A percentile compares a stretch with the other conserved stretches of the same genome.
Evolutionary conservation across 2,888 invertebrate genomes (phyloP).

Genomic region (Slavum lentiscoides): DNA sequence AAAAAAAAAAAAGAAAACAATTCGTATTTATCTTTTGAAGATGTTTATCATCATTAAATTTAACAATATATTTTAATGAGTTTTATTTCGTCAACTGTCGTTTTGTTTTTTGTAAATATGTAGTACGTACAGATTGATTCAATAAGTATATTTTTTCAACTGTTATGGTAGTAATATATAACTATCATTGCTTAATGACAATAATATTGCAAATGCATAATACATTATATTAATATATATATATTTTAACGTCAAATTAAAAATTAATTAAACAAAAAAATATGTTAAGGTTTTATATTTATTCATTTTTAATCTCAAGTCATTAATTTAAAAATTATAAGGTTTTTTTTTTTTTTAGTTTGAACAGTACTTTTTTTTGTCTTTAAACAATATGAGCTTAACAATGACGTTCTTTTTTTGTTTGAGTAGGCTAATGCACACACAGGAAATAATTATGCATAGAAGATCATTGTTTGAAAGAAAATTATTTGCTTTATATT

Average conservation of each 20-base stretch:
- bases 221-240: background rate
- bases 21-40: no score
- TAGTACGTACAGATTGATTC: no score
- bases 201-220: no score
- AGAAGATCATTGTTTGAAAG: conserved; percentile 20
- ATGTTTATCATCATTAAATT: no score
- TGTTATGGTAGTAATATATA: no score
- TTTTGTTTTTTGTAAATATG: no score
- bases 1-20: no score
- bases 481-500: conserved; percentile 32
- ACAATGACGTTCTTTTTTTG: conserved; percentile 36
- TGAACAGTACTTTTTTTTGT: conserved; percentile 31
- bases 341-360: conserved; percentile 1
- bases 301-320: conserved; percentile 29
- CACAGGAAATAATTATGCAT: conserved; percentile 29
- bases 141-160: no score
- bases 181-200: no score
- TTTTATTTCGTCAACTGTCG: no score
- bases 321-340: conserved; percentile 42
- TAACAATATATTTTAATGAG: no score
- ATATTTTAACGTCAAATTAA: background rate
- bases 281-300: background rate
- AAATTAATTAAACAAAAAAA: conserved; percentile 21
- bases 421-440: conserved; percentile 32
- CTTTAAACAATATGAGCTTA: conserved; percentile 31